These are phyloP conservation scores for Trachelus troglodyta DNA, from an alignment of 2,888 invertebrate species.

Conservation along the genomic window DNA sequence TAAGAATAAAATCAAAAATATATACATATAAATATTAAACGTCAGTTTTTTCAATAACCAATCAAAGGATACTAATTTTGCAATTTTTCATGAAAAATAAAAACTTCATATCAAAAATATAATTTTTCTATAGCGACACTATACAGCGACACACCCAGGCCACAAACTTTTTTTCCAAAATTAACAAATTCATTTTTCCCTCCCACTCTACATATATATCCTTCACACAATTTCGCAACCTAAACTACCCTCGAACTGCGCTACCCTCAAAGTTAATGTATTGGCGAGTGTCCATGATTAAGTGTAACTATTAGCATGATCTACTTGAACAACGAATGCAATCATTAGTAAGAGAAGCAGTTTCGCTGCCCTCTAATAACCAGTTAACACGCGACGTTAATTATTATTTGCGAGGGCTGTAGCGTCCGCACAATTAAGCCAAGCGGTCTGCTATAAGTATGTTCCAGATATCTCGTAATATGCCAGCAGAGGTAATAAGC, in stretches of 20 bases:
- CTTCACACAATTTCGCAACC: not conserved
- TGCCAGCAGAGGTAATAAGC: not conserved
- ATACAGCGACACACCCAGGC: too few relatives aligned
- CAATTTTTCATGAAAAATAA: too few relatives aligned
- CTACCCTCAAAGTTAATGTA: conserved; percentile 13
- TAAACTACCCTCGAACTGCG: not conserved
- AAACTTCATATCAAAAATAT: too few relatives aligned
- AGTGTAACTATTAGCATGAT: conserved; percentile 40
- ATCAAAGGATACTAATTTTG: too few relatives aligned
- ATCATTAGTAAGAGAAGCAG: conserved; percentile 51
- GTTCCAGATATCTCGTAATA: not conserved
- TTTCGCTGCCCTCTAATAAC: conserved; percentile 47
- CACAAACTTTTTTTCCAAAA: not conserved
- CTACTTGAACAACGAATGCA: conserved; percentile 45
- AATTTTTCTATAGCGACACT: too few relatives aligned
- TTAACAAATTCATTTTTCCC: not conserved
- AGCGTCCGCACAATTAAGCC: not conserved
- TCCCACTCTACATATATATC: not conserved
- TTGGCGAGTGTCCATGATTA: conserved; percentile 42
- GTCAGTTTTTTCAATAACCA: too few relatives aligned
- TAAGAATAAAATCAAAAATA: not conserved
- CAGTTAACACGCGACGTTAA: conserved; percentile 48
- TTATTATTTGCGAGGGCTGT: conserved; percentile 43
- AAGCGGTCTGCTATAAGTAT: not conserved
- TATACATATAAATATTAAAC: too few relatives aligned